Evolutionary conservation across 2,113 vertebrate species (phyloP), one percentile per base, ranked within the genome.

Genomic region (Podocnemis expansa): DNA sequence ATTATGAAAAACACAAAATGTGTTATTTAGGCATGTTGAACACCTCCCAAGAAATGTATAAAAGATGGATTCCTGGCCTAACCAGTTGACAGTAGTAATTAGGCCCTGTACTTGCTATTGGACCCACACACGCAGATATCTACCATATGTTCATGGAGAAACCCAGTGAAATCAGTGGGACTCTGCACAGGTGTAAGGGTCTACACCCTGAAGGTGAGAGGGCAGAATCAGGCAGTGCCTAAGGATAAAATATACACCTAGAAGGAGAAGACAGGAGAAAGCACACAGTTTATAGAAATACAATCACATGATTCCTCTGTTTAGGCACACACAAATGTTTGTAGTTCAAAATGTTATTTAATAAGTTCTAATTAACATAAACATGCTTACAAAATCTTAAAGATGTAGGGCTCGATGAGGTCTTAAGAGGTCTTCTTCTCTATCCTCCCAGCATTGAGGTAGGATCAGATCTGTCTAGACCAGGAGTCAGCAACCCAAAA

Each of bases 131-230:
- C 52, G 54, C 2, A 43, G 60, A 10, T 3, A 6, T 27, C 43
- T 49, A 13, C 29, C 45, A 41, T 47, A 8, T 27, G 8, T 19
- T 55, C 29, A 49, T 22, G 10, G 13, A 27, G 45, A 78, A 10
- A 12, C 47, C 80, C 7, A 34, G n/a, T 47, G 25, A 87, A 83
- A 86, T 80, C 11, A 3, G 4, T 2, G 0, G n/a, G n/a, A 78
- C 52, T 55, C 2, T 0, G 1, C 19, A 13, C 34, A 55, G 2
- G 14, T 25, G 16, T 41, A 70, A 0, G 0, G 13, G 7, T 8
- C 9, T 55, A 49, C 31, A 83, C 84, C 43, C n/a, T 51, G 17
- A 1, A 63, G n/a, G 52, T 41, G 51, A 38, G 88, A 27, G 34
- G 45, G 10, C 17, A 49, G 8, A 52, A 34, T 14, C 52, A 56